Percentiles rank a stretch among this genome's conserved stretches.
Evolutionary conservation across 1,140 invertebrate genomes (phyloP).

Genomic region (Aphaenogaster floridana): DNA sequence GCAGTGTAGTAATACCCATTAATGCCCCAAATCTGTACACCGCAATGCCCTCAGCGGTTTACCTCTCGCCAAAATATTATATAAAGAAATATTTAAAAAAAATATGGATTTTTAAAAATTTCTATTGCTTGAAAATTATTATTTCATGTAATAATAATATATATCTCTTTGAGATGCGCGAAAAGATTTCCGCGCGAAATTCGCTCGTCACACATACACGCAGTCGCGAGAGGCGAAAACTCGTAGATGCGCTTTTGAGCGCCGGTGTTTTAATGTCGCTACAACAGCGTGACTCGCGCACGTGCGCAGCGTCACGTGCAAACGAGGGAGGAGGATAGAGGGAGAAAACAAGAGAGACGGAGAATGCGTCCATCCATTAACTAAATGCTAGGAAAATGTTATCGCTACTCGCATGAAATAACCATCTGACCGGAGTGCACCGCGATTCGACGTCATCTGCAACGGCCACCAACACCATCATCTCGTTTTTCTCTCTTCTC

Average conservation of each 20-base stretch:
- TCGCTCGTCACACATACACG: not conserved
- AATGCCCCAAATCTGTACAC: no score
- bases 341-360: not conserved
- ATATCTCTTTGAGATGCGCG: no score
- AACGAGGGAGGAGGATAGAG: slow-evolving; percentile 14
- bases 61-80: no score
- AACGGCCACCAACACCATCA: not conserved
- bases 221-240: not conserved
- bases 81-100: no score
- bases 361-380: slow-evolving; percentile 63
- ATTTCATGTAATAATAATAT: no score
- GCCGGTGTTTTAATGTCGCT: slow-evolving; percentile 44
- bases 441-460: slow-evolving; percentile 58
- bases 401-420: slow-evolving; percentile 74
- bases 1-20: no score
- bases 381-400: slow-evolving; percentile 78
- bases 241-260: slow-evolving; percentile 47
- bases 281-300: not conserved
- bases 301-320: not conserved
- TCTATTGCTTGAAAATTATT: no score
- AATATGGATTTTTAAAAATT: no score
- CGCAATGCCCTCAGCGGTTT: no score
- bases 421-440: slow-evolving; percentile 66
- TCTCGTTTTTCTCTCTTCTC: slow-evolving; percentile 6
- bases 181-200: not conserved